Evolutionary conservation across 2,113 vertebrate species (phyloP).

Genomic region (Urocitellus parryii): DNA sequence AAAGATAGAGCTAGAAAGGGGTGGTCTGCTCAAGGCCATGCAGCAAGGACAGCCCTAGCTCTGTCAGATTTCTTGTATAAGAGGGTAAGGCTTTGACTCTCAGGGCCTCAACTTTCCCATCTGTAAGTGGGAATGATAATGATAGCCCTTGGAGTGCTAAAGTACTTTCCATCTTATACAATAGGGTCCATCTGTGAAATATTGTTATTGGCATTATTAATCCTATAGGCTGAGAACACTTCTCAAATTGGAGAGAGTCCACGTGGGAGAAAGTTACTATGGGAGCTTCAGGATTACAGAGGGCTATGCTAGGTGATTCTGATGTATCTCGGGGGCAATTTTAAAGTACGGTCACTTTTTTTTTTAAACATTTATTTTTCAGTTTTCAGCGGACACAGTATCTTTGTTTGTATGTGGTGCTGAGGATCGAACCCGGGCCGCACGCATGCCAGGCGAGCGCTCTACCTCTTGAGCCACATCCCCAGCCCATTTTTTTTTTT

Average conservation of each 20-base stretch:
- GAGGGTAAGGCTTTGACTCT: background rate
- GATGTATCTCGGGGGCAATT: background rate
- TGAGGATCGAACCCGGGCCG: too few relatives aligned
- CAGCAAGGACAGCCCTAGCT: background rate
- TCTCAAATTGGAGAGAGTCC: background rate
- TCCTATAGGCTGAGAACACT: background rate
- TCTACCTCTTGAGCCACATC: too few relatives aligned
- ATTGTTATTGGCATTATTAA: background rate
- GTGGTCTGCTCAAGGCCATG: background rate
- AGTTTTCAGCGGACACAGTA: too few relatives aligned
- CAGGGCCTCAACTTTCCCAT: background rate
- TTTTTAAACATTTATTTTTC: background rate
- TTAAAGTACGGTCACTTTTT: slow-evolving; percentile 26
- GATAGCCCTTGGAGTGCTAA: background rate
- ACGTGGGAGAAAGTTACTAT: background rate
- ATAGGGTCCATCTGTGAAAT: background rate
- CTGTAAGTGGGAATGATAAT: background rate
- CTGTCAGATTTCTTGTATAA: background rate
- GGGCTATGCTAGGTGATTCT: background rate
- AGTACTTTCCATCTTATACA: slow-evolving; percentile 5
- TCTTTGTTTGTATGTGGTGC: too few relatives aligned
- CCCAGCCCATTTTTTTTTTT: too few relatives aligned
- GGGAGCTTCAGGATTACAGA: background rate
- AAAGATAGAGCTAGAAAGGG: background rate
- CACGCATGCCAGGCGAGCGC: too few relatives aligned